Evolutionary conservation across 2,797 vertebrate species (phyloP), one percentile per base, ranked within the genome.

Genomic region (Steatocranus sp.): DNA sequence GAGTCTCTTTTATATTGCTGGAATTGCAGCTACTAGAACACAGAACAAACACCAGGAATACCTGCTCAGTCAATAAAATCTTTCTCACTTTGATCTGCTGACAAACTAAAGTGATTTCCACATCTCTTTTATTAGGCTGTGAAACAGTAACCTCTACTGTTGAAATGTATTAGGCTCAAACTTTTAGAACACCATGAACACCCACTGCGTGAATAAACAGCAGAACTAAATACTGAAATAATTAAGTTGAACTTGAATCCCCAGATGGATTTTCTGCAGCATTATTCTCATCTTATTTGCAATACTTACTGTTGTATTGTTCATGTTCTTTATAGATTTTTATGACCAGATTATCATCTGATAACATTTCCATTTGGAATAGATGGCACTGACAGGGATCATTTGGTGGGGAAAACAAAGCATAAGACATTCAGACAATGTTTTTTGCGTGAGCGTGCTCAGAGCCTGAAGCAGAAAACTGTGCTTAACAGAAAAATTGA

Each of bases 371-470:
- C 27, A 30, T 0, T 30, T 56, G 53, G 3, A 17, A 14, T 30
- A 58, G 54, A 5, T 6, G 2, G 9, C 9, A 58, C 9, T 58
- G 2, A 58, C 54, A 18, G 17, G 27, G 27, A 58, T 58, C 3
- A 58, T 32, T 58, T 32, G 9, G 15, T 32, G 27, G 8, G 27
- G 17, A 18, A 58, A 58, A 54, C 51, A 27, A 54, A 1, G 7
- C 51, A 54, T 9, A 54, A 54, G 51, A 3, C 51, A 54, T 54
- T 54, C 51, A 54, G 23, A 54, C 51, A 54, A 54, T 54, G 51
- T 54, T 27, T 58, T 12, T 32, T 18, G 17, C 0, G 1, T 58
- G 9, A 32, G 54, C 2, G 0, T 11, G 27, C 54, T 18, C 54
- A 34, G 17, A 58, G 0, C 27, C 53, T 56, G 53, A 0, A 2